Evolutionary conservation across 2,113 vertebrate genomes (phyloP).

Genomic region (Circaetus gallicus): DNA sequence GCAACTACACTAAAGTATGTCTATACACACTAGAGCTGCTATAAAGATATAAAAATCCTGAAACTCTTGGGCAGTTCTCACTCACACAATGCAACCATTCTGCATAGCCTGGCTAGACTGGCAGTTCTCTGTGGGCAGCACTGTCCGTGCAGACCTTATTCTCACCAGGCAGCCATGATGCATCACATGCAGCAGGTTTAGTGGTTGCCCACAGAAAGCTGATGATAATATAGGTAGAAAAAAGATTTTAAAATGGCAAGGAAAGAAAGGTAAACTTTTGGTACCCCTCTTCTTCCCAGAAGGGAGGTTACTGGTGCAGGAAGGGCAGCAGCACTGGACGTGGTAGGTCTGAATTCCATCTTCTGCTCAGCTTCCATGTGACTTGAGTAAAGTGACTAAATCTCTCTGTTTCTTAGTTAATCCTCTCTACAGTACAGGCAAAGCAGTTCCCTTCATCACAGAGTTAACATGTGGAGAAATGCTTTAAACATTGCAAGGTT

Average conservation of each 20-base stretch:
- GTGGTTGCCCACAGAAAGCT: neutral
- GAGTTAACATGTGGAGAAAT: neutral
- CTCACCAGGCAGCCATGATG: neutral
- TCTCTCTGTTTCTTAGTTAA: neutral
- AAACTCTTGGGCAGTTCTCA: neutral
- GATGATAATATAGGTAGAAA: neutral
- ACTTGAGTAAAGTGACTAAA: neutral
- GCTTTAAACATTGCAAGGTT: neutral
- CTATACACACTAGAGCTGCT: neutral
- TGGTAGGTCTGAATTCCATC: neutral
- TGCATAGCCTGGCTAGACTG: neutral
- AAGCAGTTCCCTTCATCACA: neutral
- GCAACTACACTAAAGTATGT: neutral
- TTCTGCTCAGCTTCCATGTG: neutral
- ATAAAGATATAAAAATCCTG: neutral
- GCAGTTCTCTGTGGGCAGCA: neutral
- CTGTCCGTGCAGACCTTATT: neutral
- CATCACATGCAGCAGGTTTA: neutral
- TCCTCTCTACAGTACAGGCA: neutral
- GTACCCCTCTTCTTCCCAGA: too few species aligned
- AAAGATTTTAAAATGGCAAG: neutral
- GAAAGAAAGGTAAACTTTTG: neutral
- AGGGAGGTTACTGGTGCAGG: neutral
- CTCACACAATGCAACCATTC: rapidly evolving
- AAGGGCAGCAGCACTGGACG: neutral